Base-by-base conservation (phyloP, 64 coral and sea anemone genomes). In the Montipora foliosa region DNA sequence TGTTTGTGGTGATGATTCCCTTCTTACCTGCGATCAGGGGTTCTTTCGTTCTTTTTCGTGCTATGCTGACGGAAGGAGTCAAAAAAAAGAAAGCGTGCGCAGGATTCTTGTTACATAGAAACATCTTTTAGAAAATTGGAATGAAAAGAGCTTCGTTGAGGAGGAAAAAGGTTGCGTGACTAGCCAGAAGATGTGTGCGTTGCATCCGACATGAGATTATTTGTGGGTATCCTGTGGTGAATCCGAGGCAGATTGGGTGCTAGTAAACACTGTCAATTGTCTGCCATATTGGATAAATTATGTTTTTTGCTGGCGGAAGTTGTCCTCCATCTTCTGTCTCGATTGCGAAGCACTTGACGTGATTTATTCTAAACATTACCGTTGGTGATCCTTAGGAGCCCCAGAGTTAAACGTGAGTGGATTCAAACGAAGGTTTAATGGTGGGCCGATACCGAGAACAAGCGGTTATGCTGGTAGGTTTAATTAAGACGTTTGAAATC, bases 381-480 rank as follows among this genome's bases (percentile, higher is more conserved):
- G 8, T 70, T 86, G 44, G 7, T 72, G 46, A 86, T 86, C 64
- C 82, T 71, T 71, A 8, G 44, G 82, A 48, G 66, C 16, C 82
- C 68, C n/a, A 70, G 82, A 86, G 82, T 86, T 86, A 14, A 6
- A 70, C 49, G 44, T 71, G 62, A 72, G 62, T 16, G 44, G 19
- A 16, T 72, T 71, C 3, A n/a, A 67, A 67, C 46, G 66, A 86
- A 46, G 60, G 21, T 71, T 86, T 47, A 25, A 86, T 86, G 82
- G 82, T 86, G 82, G 82, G 82, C 11, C 82, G 62, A 70, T 64
- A 71, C 67, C 29, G 66, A 19, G 82, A 86, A 50, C 64, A 86
- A 50, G 82, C 82, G 82, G 82, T 86, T 48, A 72, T 86, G 82
- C 82, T 86, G 82, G 82, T 86, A 71, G 71, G 82, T 67, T 45